Base-by-base conservation (phyloP, 92 coral and sea anemone genomes). In the Scolanthus callimorphus region DNA sequence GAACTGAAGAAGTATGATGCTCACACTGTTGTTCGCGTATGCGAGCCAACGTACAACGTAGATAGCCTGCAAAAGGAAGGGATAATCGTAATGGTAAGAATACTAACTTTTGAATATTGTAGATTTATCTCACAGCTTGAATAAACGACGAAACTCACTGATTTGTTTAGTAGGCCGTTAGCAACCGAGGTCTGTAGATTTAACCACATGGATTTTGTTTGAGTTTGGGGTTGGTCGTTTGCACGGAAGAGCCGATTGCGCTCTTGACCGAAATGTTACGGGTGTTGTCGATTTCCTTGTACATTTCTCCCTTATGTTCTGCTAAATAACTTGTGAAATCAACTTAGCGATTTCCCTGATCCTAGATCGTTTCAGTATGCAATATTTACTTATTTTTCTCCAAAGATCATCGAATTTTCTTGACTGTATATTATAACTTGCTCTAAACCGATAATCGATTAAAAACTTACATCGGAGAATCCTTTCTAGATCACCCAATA, bases 1-100 rank as follows among this genome's bases (percentile, higher is more conserved):
- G 99, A 94, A 76, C 68, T 94, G 74, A 94, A 94, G 76, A 88
- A 80, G 62, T 86, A 90, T 63, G 87, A 86, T 59, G 95, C 96
- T 0, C 83, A 76, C 25, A 79, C 83, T 20, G 99, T 94, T 13
- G 99, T 94, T 17, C 79, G 99, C 50, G 99, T 94, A 51, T 94
- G 99, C 59, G 99, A 94, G 57, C 99, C 99, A 34, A 94, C 99
- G 2, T 94, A 94, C 66, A 81, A 84, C 57, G 76, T 83, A 45
- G 99, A 94, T 38, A 52, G 85, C 10, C 48, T 94, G 50, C 49
- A 65, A 49, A 85, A 74, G 54, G 97, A 94, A 73, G 99, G 99
- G 61, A 94, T 94, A 13, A 63, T 63, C 39, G 96, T 94, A 15
- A 51, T 88, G 85, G 99, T 94, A 65, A 27, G 19, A 50, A 25